These are phyloP conservation scores for Timema podura DNA, from an alignment of 2,888 invertebrate species.

Conservation along the genomic window DNA sequence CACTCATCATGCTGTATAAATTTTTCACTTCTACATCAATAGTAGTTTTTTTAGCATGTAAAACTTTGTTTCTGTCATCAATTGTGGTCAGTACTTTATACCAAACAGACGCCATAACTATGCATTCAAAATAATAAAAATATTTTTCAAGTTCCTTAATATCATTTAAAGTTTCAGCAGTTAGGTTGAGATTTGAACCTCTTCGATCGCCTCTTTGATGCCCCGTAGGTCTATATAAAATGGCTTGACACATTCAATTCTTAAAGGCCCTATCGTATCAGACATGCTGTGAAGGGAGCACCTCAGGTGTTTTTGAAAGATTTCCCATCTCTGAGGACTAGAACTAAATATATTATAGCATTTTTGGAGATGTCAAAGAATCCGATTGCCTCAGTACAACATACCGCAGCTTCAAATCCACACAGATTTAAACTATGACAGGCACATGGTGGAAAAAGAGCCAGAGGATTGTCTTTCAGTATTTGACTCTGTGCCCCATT, in stretches of 20 bases:
- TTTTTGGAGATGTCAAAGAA: not conserved
- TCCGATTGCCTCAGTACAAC: not conserved
- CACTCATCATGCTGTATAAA: too few species aligned
- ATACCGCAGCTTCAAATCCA: not conserved
- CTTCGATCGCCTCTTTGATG: not conserved
- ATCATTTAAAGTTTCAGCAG: not conserved
- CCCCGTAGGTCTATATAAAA: not conserved
- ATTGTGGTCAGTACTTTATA: not conserved
- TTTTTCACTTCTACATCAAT: too few species aligned
- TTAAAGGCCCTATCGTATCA: not conserved
- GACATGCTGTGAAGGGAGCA: not conserved
- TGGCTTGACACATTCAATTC: not conserved
- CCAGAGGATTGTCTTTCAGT: not conserved
- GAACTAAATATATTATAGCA: not conserved
- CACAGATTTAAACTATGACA: conserved; percentile 1
- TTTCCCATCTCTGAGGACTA: not conserved
- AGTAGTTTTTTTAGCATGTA: not conserved
- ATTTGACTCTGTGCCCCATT: conserved; percentile 7
- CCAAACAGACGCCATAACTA: not conserved
- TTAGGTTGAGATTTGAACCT: not conserved
- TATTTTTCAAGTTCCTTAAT: not conserved
- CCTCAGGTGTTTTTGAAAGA: not conserved
- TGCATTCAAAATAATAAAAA: not conserved
- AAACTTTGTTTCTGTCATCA: not conserved
- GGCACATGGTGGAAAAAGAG: conserved; percentile 7